phyloP scores from a whole-genome alignment of 35 echinoderm and acorn worm genomes.

The Ophiothrix spiculata region DNA sequence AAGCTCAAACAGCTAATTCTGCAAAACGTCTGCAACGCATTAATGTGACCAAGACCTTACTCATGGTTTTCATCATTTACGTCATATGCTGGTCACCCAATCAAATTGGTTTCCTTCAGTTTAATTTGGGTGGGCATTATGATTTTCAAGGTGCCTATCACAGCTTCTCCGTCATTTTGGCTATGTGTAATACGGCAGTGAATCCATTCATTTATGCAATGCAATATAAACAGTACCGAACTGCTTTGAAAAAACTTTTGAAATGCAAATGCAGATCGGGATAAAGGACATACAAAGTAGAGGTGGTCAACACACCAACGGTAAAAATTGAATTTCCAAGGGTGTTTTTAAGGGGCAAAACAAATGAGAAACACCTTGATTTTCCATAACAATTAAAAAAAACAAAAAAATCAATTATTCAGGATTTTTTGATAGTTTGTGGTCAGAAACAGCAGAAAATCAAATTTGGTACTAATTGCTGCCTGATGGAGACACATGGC shows the following conservation, averaged over 20 bases:
- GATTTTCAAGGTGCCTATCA: background rate
- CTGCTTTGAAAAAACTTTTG: background rate
- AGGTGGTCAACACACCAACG: too few relatives aligned
- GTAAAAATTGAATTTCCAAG: too few relatives aligned
- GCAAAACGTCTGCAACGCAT: background rate
- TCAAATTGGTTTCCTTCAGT: background rate
- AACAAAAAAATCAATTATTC: too few relatives aligned
- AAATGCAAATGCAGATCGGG: background rate
- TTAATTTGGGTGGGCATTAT: background rate
- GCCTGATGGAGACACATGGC: too few relatives aligned
- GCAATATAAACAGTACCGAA: background rate
- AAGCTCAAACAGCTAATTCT: background rate
- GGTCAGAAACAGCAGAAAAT: too few relatives aligned
- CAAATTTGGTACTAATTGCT: too few relatives aligned
- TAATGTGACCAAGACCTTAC: background rate
- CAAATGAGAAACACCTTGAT: too few relatives aligned
- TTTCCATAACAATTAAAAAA: too few relatives aligned
- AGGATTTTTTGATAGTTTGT: too few relatives aligned
- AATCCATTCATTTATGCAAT: background rate
- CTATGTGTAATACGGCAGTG: background rate
- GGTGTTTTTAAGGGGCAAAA: too few relatives aligned
- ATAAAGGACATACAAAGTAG: too few relatives aligned
- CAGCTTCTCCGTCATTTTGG: background rate
- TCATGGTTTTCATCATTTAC: background rate
- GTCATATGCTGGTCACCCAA: background rate